Evolutionary conservation across 2,113 vertebrate genomes (phyloP).

Genomic region (Crotalus horridus): DNA sequence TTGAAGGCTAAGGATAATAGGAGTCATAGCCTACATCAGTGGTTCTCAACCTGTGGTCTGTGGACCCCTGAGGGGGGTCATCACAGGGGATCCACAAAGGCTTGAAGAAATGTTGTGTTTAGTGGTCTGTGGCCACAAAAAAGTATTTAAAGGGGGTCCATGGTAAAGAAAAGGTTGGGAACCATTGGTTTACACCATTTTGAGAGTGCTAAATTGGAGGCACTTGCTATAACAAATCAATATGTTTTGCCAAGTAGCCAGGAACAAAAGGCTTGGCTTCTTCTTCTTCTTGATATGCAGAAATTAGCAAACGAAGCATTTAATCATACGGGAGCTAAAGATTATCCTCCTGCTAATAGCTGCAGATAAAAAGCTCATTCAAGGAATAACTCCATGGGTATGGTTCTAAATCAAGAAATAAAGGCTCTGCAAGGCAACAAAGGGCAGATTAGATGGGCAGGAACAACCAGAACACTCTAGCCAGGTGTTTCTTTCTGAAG

Average conservation of each 20-base stretch:
- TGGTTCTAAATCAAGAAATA: not conserved
- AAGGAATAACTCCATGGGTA: not conserved
- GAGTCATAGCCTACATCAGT: not conserved
- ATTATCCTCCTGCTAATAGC: not conserved
- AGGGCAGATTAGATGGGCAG: not conserved
- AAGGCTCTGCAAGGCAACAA: not conserved
- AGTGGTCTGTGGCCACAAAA: not conserved
- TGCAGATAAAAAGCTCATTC: not conserved
- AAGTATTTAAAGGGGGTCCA: not conserved
- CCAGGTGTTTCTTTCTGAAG: not conserved
- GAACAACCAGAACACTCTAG: not conserved
- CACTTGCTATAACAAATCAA: not conserved
- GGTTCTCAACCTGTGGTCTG: not conserved
- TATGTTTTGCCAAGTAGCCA: not conserved
- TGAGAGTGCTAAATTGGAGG: not conserved
- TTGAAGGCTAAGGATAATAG: not conserved
- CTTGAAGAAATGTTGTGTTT: not conserved
- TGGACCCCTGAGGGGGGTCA: not conserved
- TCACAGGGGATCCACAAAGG: not conserved
- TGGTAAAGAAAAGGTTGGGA: not conserved
- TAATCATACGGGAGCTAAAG: not conserved
- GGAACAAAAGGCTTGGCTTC: not conserved
- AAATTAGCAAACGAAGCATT: not conserved
- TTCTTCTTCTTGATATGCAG: not conserved
- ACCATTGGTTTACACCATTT: not conserved